Base-by-base conservation (phyloP, 2,113 vertebrate genomes). In the Rissa tridactyla region DNA sequence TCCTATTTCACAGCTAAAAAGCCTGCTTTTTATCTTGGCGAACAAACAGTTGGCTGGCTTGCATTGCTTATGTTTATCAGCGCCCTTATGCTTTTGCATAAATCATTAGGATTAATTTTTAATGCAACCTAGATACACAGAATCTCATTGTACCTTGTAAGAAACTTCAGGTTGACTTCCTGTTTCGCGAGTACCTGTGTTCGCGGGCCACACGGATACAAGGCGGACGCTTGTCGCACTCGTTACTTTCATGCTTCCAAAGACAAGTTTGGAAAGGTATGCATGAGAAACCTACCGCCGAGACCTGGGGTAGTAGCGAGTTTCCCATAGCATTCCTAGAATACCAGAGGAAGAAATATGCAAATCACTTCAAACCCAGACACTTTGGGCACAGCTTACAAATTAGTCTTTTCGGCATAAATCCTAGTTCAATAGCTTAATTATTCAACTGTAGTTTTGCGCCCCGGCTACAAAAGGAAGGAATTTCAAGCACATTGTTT, bases 401-500 rank as follows among this genome's bases (percentile, higher is more conserved):
- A 96, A 97, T 97, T 97, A 96, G 95, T 92, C 94, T 96, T 97
- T 96, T 97, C 90, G 94, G 94, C 93, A 96, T 92, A 96, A 96
- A 96, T 94, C 97, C 95, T 95, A 70, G 51, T 87, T 97, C 96
- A 97, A 96, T 97, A 91, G 96, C 94, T 97, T 96, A 97, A 97
- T 97, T 97, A 97, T 97, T 95, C 96, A 92, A 96, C 97, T 94
- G 93, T 94, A 96, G 96, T 96, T 97, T 95, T 97, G 94, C 94
- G 66, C 91, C 96, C 88, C 76, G 88, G 57, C 80, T 65, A 97
- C 96, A 97, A 97, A 97, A 97, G 93, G 70, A 91, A 97, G 96
- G 97, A 97, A 97, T 97, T 96, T 95, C 90, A 86, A 96, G 96
- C 95, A 95, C 85, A 83, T 95, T 91, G 96, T 95, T 97, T 92